phyloP scores from a whole-genome alignment of 2,888 invertebrate genomes.

The Mythimna pallens region DNA sequence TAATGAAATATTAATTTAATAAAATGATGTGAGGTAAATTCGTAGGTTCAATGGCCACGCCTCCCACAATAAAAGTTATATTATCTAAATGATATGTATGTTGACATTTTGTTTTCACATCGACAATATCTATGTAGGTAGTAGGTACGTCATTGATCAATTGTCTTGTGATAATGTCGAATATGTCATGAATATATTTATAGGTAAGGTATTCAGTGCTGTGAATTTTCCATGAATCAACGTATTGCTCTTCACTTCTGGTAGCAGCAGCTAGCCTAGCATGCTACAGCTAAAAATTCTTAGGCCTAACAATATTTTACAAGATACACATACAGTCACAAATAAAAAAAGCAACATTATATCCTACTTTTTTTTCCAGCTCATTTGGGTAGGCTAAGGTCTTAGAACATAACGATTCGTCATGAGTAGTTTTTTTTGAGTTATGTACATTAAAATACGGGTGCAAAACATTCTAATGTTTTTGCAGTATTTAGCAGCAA shows the following conservation, averaged over 20 bases:
- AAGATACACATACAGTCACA: neutral
- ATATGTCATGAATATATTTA: neutral
- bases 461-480: too few species aligned
- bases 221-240: neutral
- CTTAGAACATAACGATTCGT: too few species aligned
- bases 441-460: too few species aligned
- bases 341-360: too few species aligned
- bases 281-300: neutral
- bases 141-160: neutral
- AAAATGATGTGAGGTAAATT: neutral
- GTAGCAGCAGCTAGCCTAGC: neutral
- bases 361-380: too few species aligned
- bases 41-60: neutral
- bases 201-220: neutral
- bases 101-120: neutral
- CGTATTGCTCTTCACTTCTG: neutral
- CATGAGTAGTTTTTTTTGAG: too few species aligned
- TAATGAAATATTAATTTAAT: constrained; percentile 7
- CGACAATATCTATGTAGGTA: neutral
- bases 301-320: too few species aligned
- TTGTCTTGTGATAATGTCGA: neutral
- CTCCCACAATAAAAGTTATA: constrained; percentile 8
- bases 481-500: too few species aligned
- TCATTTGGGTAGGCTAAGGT: too few species aligned
- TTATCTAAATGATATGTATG: constrained; percentile 1